phyloP scores from a whole-genome alignment of 2,888 invertebrate species.

The Ischnus inquisitorius region DNA sequence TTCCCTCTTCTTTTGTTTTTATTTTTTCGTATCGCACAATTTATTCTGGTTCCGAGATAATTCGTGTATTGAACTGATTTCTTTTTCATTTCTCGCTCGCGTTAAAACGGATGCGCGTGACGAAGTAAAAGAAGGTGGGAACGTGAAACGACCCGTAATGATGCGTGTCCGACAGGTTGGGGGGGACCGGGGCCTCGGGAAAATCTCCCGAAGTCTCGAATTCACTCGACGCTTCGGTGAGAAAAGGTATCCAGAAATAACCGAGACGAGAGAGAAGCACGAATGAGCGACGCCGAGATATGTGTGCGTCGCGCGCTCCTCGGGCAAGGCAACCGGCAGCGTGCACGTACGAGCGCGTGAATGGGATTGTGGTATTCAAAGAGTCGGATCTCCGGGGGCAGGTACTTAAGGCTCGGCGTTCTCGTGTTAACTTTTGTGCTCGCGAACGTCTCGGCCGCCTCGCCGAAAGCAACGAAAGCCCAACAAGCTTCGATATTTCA shows the following conservation, averaged over 20 bases:
- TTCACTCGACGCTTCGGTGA: constrained; percentile 29
- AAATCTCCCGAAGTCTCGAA: constrained; percentile 39
- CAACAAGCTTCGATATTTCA: not conserved
- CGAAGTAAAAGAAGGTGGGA: constrained; percentile 28
- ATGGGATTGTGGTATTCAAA: constrained; percentile 6
- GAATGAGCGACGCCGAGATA: not conserved
- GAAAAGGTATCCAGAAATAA: constrained; percentile 39
- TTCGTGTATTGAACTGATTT: no score
- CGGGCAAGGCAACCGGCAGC: not conserved
- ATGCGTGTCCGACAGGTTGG: constrained; percentile 42
- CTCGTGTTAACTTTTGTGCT: constrained; percentile 5
- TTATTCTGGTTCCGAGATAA: not conserved
- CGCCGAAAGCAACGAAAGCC: not conserved
- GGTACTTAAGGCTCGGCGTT: not conserved
- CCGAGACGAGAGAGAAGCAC: constrained; percentile 4
- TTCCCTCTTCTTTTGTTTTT: not conserved
- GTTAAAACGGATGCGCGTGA: not conserved
- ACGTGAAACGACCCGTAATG: constrained; percentile 51
- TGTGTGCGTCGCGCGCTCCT: not conserved
- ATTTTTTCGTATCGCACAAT: not conserved
- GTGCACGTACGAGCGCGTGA: constrained; percentile 4
- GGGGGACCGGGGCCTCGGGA: constrained; percentile 8
- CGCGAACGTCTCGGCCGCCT: not conserved
- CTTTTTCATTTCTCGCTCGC: not conserved
- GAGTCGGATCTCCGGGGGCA: not conserved